Conservation (phyloP, 1,140 invertebrate species). For the Ceratina australensis region DNA sequence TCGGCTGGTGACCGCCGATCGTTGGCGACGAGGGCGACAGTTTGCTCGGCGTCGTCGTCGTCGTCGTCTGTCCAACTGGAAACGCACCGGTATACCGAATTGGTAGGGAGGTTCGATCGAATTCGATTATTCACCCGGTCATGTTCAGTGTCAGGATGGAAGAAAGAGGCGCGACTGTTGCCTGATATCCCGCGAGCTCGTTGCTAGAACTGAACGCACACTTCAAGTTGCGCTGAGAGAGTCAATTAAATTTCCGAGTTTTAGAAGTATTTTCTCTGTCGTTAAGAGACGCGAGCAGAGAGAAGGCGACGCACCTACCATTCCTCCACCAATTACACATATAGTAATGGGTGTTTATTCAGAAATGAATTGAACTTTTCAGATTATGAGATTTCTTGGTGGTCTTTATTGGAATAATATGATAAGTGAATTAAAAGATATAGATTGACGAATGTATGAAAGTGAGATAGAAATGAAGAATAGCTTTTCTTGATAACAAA, state of each 20-base stretch:
- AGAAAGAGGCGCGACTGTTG: constrained; percentile 69
- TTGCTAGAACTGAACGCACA: constrained; percentile 68
- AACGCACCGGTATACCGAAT: constrained; percentile 66
- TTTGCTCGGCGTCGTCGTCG: constrained; percentile 65
- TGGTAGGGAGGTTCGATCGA: constrained; percentile 60
- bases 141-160: constrained; percentile 58
- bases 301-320: background rate
- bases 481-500: no score
- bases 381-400: no score
- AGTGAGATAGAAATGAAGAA: no score
- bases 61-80: constrained; percentile 64
- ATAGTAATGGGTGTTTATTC: background rate
- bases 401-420: no score
- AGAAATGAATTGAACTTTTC: background rate
- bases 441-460: no score
- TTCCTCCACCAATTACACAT: constrained; percentile 33
- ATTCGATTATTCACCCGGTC: constrained; percentile 63
- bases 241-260: background rate
- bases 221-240: constrained; percentile 48
- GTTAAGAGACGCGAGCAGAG: constrained; percentile 11
- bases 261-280: background rate
- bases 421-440: no score
- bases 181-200: constrained; percentile 68
- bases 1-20: constrained; percentile 58
- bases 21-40: constrained; percentile 68